Base-by-base conservation (phyloP, 2,113 vertebrate species). In the Toxotes jaculatrix region DNA sequence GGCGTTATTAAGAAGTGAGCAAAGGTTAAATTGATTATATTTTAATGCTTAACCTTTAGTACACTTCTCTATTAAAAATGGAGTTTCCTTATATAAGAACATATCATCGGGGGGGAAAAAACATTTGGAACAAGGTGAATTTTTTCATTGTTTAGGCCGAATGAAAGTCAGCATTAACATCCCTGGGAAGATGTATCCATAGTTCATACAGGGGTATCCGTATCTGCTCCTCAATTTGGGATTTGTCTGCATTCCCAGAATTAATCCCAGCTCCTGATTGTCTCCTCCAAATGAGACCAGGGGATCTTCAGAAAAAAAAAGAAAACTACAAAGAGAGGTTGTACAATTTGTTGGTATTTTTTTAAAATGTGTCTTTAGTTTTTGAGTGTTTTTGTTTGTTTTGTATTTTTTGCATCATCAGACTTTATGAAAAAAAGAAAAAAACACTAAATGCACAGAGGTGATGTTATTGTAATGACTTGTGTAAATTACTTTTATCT, bases 381-480 rank as follows among this genome's bases (percentile, higher is more conserved):
- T 89, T 90, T 83, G 69, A 86, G 78, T 93, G 85, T 91, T 88
- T 90, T 80, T 85, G 57, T 89, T 89, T 88, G 59, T 90, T 91
- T 89, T 85, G 66, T 84, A 77, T 81, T 83, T 91, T 91, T 87
- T 84, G 71, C 87, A 84, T 84, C 82, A 84, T 90, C 84, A 84
- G 65, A 87, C 66, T 88, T 91, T 76, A 85, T 81, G 76, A 88
- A 85, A 87, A 89, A 85, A 86, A 36, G 10, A 32, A 42, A 42
- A 38, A 79, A 89, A 90, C 53, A 87, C 77, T 82, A 88, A 91
- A 94, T 90, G 88, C 91, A 94, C 93, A 93, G 84, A 91, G 91
- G 88, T 94, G 88, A 93, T 91, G 88, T 93, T 91, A 88, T 89
- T 94, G 93, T 93, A 92, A 93, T 93, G 89, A 91, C 85, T 93